Conservation (phyloP, 2,113 vertebrate genomes). For the Desmodus rotundus region DNA sequence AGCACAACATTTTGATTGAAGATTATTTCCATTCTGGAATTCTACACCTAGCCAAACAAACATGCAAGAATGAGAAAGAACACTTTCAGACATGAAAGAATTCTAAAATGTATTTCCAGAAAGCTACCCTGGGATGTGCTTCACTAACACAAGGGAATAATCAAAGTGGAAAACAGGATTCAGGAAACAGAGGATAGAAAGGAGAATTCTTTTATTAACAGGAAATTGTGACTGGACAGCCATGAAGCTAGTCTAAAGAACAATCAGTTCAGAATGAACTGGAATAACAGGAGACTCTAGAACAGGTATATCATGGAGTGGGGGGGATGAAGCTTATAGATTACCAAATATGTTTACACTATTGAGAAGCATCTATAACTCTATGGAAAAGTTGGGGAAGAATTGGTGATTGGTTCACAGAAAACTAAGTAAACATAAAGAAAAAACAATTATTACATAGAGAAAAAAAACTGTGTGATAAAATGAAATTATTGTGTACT, state of each 20-base stretch:
- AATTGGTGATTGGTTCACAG: not conserved
- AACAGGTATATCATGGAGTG: not conserved
- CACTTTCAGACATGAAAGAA: not conserved
- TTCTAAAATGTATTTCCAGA: conserved; percentile 15
- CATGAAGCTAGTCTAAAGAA: not conserved
- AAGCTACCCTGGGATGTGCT: not conserved
- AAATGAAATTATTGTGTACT: not conserved
- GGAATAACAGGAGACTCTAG: not conserved
- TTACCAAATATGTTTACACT: not conserved
- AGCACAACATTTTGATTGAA: not conserved
- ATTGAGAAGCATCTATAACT: not conserved
- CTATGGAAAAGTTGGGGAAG: not conserved
- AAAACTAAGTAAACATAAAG: conserved; percentile 5
- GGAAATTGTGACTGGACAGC: not conserved
- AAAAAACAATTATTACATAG: not conserved
- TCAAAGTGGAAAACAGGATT: not conserved
- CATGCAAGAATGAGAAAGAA: not conserved
- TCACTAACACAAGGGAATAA: conserved; percentile 1
- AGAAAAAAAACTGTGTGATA: not conserved
- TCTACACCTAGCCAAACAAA: not conserved
- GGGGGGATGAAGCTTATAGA: not conserved
- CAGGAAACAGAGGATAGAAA: not conserved
- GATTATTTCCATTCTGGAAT: conserved; percentile 48
- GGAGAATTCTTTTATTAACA: not conserved
- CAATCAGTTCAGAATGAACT: not conserved